Percentiles rank a stretch among this genome's conserved stretches.
These are phyloP conservation scores for Eutrigla gurnardus DNA, from an alignment of 2,797 vertebrate genomes.

Conservation along the genomic window DNA sequence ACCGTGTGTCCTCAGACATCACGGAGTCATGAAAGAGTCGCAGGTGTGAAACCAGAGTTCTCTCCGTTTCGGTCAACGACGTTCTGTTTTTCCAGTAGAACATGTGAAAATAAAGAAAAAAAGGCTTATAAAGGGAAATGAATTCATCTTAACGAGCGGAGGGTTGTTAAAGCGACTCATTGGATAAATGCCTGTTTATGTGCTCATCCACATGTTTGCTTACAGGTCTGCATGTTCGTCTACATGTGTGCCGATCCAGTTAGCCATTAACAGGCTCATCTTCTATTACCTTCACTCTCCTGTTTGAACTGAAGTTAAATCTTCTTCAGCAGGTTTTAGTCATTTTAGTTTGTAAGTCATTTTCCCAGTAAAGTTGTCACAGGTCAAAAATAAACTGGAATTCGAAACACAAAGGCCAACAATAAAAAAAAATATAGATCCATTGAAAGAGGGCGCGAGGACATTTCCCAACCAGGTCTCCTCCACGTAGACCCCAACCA, in stretches of 20 bases:
- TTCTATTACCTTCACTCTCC: slow-evolving; percentile 56
- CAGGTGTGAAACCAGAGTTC: slow-evolving; percentile 21
- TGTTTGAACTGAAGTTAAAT: slow-evolving; percentile 58
- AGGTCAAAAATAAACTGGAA: too few relatives aligned
- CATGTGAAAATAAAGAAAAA: neutral
- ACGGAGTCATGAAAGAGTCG: slow-evolving; percentile 27
- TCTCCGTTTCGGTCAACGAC: neutral
- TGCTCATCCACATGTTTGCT: slow-evolving; percentile 47
- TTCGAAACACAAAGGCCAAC: too few relatives aligned
- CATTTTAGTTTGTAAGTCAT: too few relatives aligned
- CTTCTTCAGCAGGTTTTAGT: slow-evolving; percentile 37
- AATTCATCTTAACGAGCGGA: neutral
- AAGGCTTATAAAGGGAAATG: neutral
- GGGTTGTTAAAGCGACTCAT: slow-evolving; percentile 27
- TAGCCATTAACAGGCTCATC: slow-evolving; percentile 71
- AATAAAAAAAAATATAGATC: too few relatives aligned
- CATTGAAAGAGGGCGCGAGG: too few relatives aligned
- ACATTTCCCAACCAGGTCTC: too few relatives aligned
- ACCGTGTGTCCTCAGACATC: slow-evolving; percentile 29
- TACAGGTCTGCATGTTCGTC: slow-evolving; percentile 31
- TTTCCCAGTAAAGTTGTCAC: too few relatives aligned
- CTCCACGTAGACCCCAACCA: too few relatives aligned
- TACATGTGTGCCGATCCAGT: slow-evolving; percentile 48
- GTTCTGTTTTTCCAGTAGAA: neutral
- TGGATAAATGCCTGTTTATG: slow-evolving; percentile 41